Percentiles rank a stretch among this genome's conserved stretches.
These are phyloP conservation scores for Sibirionetta formosa DNA, from an alignment of 2,797 vertebrate species.

Conservation along the genomic window DNA sequence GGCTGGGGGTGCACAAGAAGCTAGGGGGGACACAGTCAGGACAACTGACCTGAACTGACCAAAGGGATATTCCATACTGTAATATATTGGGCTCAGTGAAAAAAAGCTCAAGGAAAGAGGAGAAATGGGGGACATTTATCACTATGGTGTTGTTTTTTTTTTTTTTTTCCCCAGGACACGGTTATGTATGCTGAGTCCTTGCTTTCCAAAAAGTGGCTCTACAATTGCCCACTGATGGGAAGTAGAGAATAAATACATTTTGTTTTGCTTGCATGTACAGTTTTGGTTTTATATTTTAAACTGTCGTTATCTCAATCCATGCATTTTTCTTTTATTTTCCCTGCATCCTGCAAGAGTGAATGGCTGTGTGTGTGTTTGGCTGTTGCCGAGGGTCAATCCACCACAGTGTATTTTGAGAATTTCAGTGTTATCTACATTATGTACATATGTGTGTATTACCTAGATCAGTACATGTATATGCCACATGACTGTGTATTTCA, in stretches of 20 bases:
- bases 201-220: background rate
- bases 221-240: background rate
- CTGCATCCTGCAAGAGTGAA: background rate
- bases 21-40: fast-evolving
- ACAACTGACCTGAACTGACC: background rate
- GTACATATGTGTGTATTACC: background rate
- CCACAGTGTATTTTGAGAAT: background rate
- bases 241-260: background rate
- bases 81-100: background rate
- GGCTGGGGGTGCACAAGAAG: background rate
- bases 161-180: background rate
- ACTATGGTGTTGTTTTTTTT: background rate
- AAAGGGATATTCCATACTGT: background rate
- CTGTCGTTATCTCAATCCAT: background rate
- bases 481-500: background rate
- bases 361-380: background rate
- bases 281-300: background rate
- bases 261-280: background rate
- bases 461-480: background rate
- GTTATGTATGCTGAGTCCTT: no score
- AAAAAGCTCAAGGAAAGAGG: background rate
- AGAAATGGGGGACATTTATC: background rate
- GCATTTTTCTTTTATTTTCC: background rate
- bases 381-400: background rate
- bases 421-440: background rate